Percentiles rank a stretch among this genome's conserved stretches.
phyloP scores from a whole-genome alignment of 2,113 vertebrate species.

The Sylvia atricapilla region DNA sequence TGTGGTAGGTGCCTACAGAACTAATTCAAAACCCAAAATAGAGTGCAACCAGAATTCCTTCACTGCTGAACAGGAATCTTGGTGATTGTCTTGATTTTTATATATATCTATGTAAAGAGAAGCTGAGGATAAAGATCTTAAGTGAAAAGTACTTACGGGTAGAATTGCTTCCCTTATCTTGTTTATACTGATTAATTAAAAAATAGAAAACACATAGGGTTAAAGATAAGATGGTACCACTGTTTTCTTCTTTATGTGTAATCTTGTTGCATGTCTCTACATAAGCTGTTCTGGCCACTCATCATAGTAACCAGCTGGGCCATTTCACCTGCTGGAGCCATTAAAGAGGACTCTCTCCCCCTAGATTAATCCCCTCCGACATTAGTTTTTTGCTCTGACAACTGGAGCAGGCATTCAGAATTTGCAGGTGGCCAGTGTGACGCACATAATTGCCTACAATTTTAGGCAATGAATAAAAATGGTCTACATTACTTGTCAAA shows the following conservation, averaged over 20 bases:
- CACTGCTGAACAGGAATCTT: constrained; percentile 53
- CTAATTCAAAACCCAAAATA: constrained; percentile 16
- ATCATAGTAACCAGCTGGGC: constrained; percentile 98
- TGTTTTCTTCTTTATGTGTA: constrained; percentile 74
- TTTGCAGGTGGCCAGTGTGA: constrained; percentile 99
- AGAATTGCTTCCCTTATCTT: constrained; percentile 50
- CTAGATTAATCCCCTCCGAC: constrained; percentile 86
- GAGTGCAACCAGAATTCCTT: constrained; percentile 64
- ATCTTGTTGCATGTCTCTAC: constrained; percentile 85
- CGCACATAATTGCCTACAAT: constrained; percentile 99
- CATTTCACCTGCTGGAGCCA: constrained; percentile 99
- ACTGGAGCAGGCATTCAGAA: constrained; percentile 98
- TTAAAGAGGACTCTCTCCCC: constrained; percentile 88
- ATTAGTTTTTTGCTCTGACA: constrained; percentile 89
- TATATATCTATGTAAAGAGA: constrained; percentile 15
- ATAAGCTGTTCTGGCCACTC: constrained; percentile 93
- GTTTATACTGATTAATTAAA: constrained; percentile 60
- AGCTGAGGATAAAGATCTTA: neutral
- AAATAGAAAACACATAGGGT: constrained; percentile 48
- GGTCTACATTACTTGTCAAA: constrained; percentile 99
- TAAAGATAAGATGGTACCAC: constrained; percentile 71
- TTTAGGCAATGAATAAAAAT: constrained; percentile 99
- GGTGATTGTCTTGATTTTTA: constrained; percentile 13
- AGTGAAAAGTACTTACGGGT: neutral
- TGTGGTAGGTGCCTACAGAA: neutral